Evolutionary conservation across 2,113 vertebrate species (phyloP).

Genomic region (Oreotrochilus melanogaster): DNA sequence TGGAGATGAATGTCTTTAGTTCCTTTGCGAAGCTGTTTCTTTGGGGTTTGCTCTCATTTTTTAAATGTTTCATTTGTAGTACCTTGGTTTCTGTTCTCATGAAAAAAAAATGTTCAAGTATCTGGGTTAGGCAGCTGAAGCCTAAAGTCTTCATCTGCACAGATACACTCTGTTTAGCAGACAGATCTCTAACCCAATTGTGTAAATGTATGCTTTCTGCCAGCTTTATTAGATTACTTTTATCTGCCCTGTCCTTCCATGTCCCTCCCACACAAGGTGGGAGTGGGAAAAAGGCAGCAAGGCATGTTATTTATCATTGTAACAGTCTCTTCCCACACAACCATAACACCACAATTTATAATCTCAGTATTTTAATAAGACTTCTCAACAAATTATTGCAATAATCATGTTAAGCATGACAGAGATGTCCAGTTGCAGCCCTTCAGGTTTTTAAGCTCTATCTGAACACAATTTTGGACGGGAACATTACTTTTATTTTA

Average conservation of each 20-base stretch:
- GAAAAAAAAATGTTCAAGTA: not conserved
- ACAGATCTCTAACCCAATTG: accelerated
- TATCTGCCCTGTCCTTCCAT: not conserved
- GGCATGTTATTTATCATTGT: not conserved
- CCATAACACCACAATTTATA: not conserved
- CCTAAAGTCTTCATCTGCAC: not conserved
- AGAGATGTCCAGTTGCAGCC: not conserved
- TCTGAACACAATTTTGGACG: not conserved
- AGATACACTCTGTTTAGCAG: not conserved
- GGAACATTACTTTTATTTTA: not conserved
- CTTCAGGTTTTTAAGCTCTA: not conserved
- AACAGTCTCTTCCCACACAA: not conserved
- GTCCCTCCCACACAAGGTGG: not conserved
- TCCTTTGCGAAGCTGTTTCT: not conserved
- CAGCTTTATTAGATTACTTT: not conserved
- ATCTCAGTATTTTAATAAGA: not conserved
- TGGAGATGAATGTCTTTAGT: not conserved
- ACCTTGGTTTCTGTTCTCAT: not conserved
- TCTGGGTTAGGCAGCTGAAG: not conserved
- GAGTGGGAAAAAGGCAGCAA: not conserved
- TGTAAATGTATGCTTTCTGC: not conserved
- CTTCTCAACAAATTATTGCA: not conserved
- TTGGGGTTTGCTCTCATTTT: not conserved
- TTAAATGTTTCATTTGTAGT: not conserved
- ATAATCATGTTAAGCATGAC: not conserved